Percentiles rank a stretch among this genome's conserved stretches.
phyloP scores from a whole-genome alignment of 2,888 invertebrate species.

The Nomada fabriciana region DNA sequence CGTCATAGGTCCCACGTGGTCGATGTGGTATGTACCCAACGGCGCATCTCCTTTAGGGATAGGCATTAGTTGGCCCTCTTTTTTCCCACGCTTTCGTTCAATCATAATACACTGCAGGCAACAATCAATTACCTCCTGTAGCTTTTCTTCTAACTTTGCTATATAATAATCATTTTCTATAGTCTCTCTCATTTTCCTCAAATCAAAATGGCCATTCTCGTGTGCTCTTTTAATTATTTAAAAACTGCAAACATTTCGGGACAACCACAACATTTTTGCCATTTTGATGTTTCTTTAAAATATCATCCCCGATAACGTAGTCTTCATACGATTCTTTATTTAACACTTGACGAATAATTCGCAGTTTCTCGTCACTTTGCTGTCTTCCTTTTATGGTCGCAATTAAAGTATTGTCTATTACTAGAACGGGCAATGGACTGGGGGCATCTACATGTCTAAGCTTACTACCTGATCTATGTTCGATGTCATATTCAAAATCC shows the following conservation, averaged over 20 bases:
- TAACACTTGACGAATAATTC: neutral
- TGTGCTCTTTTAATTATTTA: neutral
- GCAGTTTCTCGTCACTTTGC: neutral
- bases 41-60: neutral
- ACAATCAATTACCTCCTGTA: neutral
- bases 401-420: neutral
- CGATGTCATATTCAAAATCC: neutral
- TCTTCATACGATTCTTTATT: neutral
- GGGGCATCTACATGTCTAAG: neutral
- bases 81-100: constrained; percentile 3
- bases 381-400: neutral
- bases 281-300: neutral
- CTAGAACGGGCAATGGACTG: neutral
- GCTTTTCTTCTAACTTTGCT: neutral
- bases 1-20: constrained; percentile 8
- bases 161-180: constrained; percentile 2
- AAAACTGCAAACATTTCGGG: neutral
- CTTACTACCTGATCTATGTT: neutral
- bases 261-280: neutral
- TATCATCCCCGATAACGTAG: neutral
- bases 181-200: neutral
- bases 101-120: constrained; percentile 2
- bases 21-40: constrained; percentile 12
- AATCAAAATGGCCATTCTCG: constrained; percentile 13
- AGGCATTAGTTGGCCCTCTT: neutral